These are phyloP conservation scores for Scelioninae gen. 1 DNA, from an alignment of 2,888 invertebrate species.

Conservation along the genomic window DNA sequence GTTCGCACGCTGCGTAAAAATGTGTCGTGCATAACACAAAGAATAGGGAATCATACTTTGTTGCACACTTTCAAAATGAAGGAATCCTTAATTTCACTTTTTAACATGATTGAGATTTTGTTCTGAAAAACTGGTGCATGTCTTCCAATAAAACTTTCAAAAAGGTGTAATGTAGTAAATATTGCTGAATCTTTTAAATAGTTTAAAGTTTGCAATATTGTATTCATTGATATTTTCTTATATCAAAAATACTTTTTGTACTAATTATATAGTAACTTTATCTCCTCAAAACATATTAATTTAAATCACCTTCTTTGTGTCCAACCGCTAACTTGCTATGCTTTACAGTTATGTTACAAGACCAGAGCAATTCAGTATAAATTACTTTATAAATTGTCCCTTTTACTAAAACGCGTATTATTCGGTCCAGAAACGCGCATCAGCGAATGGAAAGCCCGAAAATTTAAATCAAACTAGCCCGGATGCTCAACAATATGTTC, in stretches of 20 bases:
- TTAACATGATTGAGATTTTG: constrained; percentile 18
- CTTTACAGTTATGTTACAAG: constrained; percentile 30
- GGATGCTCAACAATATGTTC: constrained; percentile 79
- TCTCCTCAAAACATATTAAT: constrained; percentile 1
- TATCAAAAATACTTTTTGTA: not conserved
- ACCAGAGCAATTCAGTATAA: constrained; percentile 44
- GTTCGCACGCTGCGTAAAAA: constrained; percentile 62
- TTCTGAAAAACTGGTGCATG: constrained; percentile 4
- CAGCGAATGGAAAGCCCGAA: constrained; percentile 73
- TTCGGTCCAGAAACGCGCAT: constrained; percentile 66
- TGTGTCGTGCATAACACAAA: constrained; percentile 65
- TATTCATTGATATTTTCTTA: no score
- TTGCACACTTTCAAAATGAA: constrained; percentile 55
- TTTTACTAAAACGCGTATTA: constrained; percentile 69
- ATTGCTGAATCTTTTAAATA: no score
- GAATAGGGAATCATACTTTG: constrained; percentile 65
- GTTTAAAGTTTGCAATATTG: no score
- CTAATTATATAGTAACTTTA: not conserved
- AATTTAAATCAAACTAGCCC: constrained; percentile 82
- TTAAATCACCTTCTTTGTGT: not conserved
- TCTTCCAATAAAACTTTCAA: not conserved
- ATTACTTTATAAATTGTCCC: constrained; percentile 68
- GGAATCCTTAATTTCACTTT: constrained; percentile 45
- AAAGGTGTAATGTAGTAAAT: no score
- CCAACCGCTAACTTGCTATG: constrained; percentile 1